These are phyloP conservation scores for Toxotes lorentzi DNA, from an alignment of 2,797 vertebrate genomes.

Conservation along the genomic window DNA sequence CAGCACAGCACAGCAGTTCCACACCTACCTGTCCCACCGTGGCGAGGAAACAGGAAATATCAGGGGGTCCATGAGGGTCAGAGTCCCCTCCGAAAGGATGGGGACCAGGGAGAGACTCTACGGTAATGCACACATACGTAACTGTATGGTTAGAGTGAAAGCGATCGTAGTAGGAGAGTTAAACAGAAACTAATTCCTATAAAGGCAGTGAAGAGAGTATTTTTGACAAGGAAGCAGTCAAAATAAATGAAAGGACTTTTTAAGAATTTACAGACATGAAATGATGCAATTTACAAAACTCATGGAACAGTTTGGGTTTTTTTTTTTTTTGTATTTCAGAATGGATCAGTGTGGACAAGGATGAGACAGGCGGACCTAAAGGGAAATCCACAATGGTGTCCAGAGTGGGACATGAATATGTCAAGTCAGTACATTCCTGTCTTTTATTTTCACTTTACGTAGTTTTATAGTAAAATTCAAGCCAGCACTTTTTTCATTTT, in stretches of 20 bases:
- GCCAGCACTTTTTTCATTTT: background rate
- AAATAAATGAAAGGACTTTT: background rate
- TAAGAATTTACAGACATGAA: background rate
- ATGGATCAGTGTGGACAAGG: conserved; percentile 98
- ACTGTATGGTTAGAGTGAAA: background rate
- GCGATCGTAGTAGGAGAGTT: background rate
- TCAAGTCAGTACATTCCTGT: conserved; percentile 82
- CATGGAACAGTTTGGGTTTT: background rate
- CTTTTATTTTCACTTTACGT: conserved; percentile 4
- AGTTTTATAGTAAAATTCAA: conserved; percentile 11
- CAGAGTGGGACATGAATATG: conserved; percentile 88
- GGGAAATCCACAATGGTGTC: conserved; percentile 85
- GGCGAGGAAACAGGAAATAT: conserved; percentile 98
- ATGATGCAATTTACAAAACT: background rate
- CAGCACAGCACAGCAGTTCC: conserved; percentile 96
- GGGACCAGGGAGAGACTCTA: conserved; percentile 96
- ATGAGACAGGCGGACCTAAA: conserved; percentile 90
- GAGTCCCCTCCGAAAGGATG: conserved; percentile 94
- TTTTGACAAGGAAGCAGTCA: background rate
- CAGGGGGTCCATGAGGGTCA: conserved; percentile 96
- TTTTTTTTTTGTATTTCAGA: conserved; percentile 81
- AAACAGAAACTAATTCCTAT: background rate
- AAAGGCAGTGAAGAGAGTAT: background rate
- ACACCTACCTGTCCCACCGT: conserved; percentile 95
- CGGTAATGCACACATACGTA: conserved; percentile 80